A percentile compares a stretch with the other conserved stretches of the same genome.
These are phyloP conservation scores for Eubasilissa splendida DNA, from an alignment of 2,888 invertebrate species.

Conservation along the genomic window DNA sequence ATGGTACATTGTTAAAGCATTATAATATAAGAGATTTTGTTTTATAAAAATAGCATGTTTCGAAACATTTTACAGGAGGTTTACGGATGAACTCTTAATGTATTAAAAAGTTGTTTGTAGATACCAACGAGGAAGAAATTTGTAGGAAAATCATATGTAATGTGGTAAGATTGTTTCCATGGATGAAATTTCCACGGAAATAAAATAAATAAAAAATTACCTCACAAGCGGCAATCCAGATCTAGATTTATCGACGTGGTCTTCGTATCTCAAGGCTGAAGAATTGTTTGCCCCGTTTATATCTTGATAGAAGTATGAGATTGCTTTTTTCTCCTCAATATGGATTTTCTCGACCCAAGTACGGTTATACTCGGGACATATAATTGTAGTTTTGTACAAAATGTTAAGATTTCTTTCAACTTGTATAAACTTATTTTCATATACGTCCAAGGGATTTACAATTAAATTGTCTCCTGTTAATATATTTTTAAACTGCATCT, in stretches of 20 bases:
- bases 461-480: constrained; percentile 64
- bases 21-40: too few species aligned
- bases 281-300: not conserved
- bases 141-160: too few species aligned
- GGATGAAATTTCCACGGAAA: too few species aligned
- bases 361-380: constrained; percentile 62
- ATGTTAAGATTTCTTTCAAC: constrained; percentile 60
- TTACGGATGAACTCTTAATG: too few species aligned
- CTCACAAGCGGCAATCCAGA: constrained; percentile 73
- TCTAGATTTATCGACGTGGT: constrained; percentile 72
- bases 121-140: too few species aligned
- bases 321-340: constrained; percentile 64
- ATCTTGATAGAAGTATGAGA: constrained; percentile 63
- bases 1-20: too few species aligned
- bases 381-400: constrained; percentile 45
- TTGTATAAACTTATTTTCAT: constrained; percentile 62
- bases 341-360: constrained; percentile 60
- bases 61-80: too few species aligned
- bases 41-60: too few species aligned
- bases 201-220: constrained; percentile 62
- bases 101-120: too few species aligned
- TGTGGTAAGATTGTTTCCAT: too few species aligned
- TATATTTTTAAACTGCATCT: constrained; percentile 69
- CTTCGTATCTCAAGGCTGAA: constrained; percentile 62
- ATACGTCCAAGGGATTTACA: constrained; percentile 63